Percentiles rank a stretch among this genome's conserved stretches.
Evolutionary conservation across 2,113 vertebrate genomes (phyloP).

Genomic region (Macquaria ambigua): DNA sequence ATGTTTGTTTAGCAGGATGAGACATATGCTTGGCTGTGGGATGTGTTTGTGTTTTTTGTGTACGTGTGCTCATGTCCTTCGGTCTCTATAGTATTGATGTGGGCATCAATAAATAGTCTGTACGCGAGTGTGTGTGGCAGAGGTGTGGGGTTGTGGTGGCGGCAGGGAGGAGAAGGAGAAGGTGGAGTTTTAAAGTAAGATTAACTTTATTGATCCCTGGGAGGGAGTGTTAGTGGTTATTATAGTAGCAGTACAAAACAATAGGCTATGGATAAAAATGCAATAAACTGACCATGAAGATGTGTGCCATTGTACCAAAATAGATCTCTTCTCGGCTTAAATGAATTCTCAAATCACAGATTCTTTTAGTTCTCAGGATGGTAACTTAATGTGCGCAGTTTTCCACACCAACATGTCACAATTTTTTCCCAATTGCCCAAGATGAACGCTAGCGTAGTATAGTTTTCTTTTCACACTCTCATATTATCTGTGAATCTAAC

Average conservation of each 20-base stretch:
- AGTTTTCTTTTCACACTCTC: neutral
- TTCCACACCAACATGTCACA: neutral
- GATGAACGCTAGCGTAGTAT: neutral
- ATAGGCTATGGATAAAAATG: constrained; percentile 39
- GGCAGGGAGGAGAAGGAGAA: constrained; percentile 4
- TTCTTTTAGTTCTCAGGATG: neutral
- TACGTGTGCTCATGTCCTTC: constrained; percentile 19
- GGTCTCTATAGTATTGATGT: constrained; percentile 47
- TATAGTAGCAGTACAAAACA: constrained; percentile 43
- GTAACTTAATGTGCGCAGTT: constrained; percentile 4
- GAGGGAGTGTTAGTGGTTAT: constrained; percentile 46
- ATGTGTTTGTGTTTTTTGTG: constrained; percentile 47
- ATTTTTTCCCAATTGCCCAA: neutral
- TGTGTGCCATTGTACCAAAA: constrained; percentile 15
- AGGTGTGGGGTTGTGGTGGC: neutral
- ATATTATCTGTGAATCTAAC: neutral
- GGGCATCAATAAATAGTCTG: constrained; percentile 51
- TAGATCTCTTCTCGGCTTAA: constrained; percentile 36
- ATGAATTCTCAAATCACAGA: constrained; percentile 33
- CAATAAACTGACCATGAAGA: constrained; percentile 43
- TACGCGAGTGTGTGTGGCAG: constrained; percentile 28
- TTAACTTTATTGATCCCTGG: constrained; percentile 69
- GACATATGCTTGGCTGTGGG: constrained; percentile 45
- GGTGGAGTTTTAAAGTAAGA: constrained; percentile 58
- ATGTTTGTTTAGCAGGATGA: constrained; percentile 53